These are phyloP conservation scores for Phyllostomus discolor DNA, from an alignment of 2,113 vertebrate species.

Conservation along the genomic window DNA sequence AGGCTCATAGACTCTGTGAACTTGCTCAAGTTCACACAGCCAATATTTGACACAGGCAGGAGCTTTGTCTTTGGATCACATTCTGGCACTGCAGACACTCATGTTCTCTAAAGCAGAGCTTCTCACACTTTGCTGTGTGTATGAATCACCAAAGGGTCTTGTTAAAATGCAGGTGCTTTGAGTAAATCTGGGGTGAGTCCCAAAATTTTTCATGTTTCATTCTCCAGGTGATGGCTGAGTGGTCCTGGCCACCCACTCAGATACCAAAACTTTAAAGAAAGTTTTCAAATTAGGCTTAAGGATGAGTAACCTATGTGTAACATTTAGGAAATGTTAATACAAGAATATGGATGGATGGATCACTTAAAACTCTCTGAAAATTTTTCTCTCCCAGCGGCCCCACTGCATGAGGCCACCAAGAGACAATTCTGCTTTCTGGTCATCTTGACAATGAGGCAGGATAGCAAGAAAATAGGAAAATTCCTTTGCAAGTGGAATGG, in stretches of 20 bases:
- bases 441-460: neutral
- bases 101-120: neutral
- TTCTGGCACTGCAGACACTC: neutral
- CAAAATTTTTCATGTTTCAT: neutral
- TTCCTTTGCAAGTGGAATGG: neutral
- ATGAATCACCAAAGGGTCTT: neutral
- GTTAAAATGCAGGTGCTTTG: neutral
- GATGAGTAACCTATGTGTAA: neutral
- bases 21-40: neutral
- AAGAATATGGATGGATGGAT: neutral
- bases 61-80: neutral
- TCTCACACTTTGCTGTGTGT: neutral
- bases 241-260: neutral
- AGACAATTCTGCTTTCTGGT: neutral
- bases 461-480: neutral
- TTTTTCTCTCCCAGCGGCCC: neutral
- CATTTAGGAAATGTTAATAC: neutral
- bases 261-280: neutral
- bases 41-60: neutral
- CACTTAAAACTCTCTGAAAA: neutral
- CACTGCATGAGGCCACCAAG: fast-evolving
- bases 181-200: neutral
- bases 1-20: neutral
- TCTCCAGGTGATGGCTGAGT: neutral
- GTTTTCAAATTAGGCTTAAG: neutral